Evolutionary conservation across 1,140 invertebrate genomes (phyloP).

Genomic region (Listronotus oregonensis): DNA sequence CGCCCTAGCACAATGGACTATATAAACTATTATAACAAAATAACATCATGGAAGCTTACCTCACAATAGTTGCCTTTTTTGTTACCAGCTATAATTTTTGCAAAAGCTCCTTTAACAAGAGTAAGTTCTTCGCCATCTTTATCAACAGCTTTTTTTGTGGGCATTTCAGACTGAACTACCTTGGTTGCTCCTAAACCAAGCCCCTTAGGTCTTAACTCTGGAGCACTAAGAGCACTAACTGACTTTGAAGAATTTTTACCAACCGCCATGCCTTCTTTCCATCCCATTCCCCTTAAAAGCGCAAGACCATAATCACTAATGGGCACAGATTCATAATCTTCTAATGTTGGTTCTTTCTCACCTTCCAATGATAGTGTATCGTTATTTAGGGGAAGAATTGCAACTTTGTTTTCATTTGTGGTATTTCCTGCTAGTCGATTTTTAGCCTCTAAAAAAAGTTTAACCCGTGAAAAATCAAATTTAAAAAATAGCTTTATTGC

Average conservation of each 20-base stretch:
- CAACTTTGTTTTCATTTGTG: constrained; percentile 38
- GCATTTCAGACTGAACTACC: constrained; percentile 60
- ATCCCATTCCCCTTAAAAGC: constrained; percentile 94
- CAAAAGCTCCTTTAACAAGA: constrained; percentile 67
- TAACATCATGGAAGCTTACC: constrained; percentile 54
- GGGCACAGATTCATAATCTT: constrained; percentile 90
- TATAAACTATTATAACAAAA: too few species aligned
- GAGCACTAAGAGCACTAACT: constrained; percentile 56
- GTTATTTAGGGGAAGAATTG: constrained; percentile 37
- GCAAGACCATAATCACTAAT: constrained; percentile 88
- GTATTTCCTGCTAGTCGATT: constrained; percentile 44
- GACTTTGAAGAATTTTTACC: constrained; percentile 64
- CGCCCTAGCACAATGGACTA: too few species aligned
- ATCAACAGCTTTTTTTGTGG: constrained; percentile 55
- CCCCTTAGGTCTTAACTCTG: constrained; percentile 80
- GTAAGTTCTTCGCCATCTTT: constrained; percentile 58
- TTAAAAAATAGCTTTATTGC: too few species aligned
- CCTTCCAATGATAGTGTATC: constrained; percentile 43
- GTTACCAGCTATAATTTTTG: constrained; percentile 74
- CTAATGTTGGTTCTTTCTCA: constrained; percentile 66
- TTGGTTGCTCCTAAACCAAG: constrained; percentile 89
- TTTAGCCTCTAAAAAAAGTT: constrained; percentile 44
- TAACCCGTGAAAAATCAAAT: too few species aligned
- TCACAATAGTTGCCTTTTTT: constrained; percentile 79
- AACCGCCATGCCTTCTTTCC: constrained; percentile 76